Percentiles rank a stretch among this genome's conserved stretches.
Conservation (phyloP, 1,140 invertebrate species). For the Macrostomum lignano region DNA sequence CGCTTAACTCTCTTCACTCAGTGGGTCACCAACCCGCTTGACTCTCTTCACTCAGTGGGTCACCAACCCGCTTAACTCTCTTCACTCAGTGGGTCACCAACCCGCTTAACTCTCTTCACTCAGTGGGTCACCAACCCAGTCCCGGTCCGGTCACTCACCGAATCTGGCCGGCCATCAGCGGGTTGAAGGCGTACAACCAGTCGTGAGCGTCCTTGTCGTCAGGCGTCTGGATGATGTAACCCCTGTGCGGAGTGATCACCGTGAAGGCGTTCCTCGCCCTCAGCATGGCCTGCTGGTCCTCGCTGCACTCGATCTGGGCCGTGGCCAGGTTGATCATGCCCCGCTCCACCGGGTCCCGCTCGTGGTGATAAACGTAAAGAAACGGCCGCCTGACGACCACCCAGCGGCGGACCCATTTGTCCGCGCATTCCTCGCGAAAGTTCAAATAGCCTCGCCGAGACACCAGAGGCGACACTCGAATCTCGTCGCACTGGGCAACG, state of each 20-base stretch:
- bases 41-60: no score
- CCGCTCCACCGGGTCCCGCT: conserved; percentile 82
- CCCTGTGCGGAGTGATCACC: conserved; percentile 78
- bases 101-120: no score
- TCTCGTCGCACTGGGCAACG: no score
- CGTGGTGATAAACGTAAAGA: conserved; percentile 84
- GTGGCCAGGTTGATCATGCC: conserved; percentile 84
- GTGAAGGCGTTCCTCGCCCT: no score
- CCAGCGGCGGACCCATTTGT: conserved; percentile 78
- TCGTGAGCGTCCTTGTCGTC: conserved; percentile 90
- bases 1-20: no score
- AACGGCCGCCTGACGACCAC: conserved; percentile 86
- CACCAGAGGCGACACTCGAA: conserved; percentile 80
- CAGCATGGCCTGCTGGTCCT: conserved; percentile 76
- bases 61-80: no score
- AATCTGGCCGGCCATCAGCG: conserved; percentile 82
- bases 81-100: no score
- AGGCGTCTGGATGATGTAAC: conserved; percentile 51
- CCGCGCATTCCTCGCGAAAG: conserved; percentile 76
- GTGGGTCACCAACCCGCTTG: no score
- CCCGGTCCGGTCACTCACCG: conserved; percentile 12
- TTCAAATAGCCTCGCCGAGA: conserved; percentile 80
- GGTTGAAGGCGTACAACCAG: conserved; percentile 97
- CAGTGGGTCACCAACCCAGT: no score
- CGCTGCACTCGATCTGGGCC: conserved; percentile 44